Conservation (phyloP, 2,888 invertebrate species). For the Chloromyia formosa region DNA sequence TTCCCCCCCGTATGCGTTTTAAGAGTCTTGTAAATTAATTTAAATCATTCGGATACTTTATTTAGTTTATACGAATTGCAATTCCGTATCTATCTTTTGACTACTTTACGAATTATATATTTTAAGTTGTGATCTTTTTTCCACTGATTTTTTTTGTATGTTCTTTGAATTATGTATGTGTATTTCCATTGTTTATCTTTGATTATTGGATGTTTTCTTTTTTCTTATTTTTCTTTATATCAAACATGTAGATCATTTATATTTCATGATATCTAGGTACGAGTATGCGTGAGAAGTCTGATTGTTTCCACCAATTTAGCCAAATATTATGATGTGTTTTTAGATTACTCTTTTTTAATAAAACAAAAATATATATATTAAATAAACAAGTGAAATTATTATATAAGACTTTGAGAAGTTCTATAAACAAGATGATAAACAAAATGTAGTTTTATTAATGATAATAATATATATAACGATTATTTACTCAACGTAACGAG, state of each 20-base stretch:
- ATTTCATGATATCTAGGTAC: too few relatives aligned
- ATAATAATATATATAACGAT: background rate
- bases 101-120: background rate
- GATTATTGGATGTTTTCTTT: constrained; percentile 41
- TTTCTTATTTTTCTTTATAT: constrained; percentile 2
- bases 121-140: constrained; percentile 5
- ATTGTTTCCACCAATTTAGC: constrained; percentile 39
- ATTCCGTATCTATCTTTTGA: too few relatives aligned
- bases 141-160: background rate
- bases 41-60: too few relatives aligned
- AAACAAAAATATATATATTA: constrained; percentile 19
- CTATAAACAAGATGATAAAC: constrained; percentile 17
- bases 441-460: constrained; percentile 29
- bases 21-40: too few relatives aligned
- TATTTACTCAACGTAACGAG: background rate
- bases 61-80: background rate
- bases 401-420: constrained; percentile 28
- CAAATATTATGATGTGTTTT: constrained; percentile 42
- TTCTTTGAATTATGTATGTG: constrained; percentile 42
- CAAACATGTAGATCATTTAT: too few relatives aligned
- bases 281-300: constrained; percentile 15
- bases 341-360: constrained; percentile 45
- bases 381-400: constrained; percentile 39
- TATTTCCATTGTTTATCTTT: constrained; percentile 39
- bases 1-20: too few relatives aligned